A percentile compares a stretch with the other conserved stretches of the same genome.
Conservation (phyloP, 2,888 invertebrate genomes). For the Corythucha ciliata region DNA sequence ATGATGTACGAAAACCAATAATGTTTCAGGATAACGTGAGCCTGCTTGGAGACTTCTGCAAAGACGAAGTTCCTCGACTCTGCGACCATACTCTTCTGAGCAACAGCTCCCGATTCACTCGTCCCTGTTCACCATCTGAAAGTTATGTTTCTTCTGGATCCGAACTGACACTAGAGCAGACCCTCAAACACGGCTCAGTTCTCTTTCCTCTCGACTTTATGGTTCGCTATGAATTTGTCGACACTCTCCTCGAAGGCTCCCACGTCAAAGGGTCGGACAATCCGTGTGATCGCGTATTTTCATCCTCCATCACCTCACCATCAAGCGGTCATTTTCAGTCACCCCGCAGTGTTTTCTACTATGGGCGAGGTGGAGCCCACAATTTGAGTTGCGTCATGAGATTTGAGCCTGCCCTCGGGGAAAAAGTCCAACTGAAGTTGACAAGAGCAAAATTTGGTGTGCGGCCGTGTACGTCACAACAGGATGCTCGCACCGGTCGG, state of each 20-base stretch:
- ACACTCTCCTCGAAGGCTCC: slow-evolving; percentile 57
- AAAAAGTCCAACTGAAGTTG: slow-evolving; percentile 59
- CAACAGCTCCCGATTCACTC: slow-evolving; percentile 59
- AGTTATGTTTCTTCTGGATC: slow-evolving; percentile 68
- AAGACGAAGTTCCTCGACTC: slow-evolving; percentile 52
- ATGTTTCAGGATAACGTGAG: slow-evolving; percentile 44
- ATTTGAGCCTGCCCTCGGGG: slow-evolving; percentile 61
- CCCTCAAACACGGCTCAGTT: slow-evolving; percentile 66
- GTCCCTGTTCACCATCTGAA: slow-evolving; percentile 59
- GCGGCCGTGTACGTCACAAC: slow-evolving; percentile 55
- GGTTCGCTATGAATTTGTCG: slow-evolving; percentile 74
- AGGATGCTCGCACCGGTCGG: slow-evolving; percentile 54
- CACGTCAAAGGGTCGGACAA: slow-evolving; percentile 50
- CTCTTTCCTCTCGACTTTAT: slow-evolving; percentile 68
- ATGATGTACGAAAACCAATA: too few species aligned
- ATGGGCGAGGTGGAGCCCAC: slow-evolving; percentile 68
- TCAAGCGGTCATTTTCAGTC: slow-evolving; percentile 53
- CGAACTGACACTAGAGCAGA: slow-evolving; percentile 67
- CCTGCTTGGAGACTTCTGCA: slow-evolving; percentile 64
- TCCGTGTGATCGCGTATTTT: slow-evolving; percentile 51
- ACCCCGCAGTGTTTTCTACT: slow-evolving; percentile 71
- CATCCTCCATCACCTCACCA: slow-evolving; percentile 37
- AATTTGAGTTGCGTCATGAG: slow-evolving; percentile 65
- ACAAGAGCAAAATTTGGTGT: slow-evolving; percentile 53
- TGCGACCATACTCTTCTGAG: slow-evolving; percentile 65